A percentile compares a stretch with the other conserved stretches of the same genome.
phyloP scores from a whole-genome alignment of 2,888 invertebrate species.

The Ischnus inquisitorius region DNA sequence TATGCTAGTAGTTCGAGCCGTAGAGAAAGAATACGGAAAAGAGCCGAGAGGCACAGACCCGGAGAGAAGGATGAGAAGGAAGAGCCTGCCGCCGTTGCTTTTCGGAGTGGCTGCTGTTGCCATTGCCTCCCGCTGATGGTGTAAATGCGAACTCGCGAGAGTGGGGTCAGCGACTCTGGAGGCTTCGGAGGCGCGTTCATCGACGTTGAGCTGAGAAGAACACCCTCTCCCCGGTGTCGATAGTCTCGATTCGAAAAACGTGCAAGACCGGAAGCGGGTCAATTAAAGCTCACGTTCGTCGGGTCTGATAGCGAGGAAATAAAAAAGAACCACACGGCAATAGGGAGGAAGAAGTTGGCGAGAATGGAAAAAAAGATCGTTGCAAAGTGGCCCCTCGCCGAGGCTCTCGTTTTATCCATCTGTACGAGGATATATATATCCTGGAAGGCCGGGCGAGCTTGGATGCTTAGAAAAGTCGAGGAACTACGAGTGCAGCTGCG shows the following conservation, averaged over 20 bases:
- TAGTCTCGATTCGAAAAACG: slow-evolving; percentile 56
- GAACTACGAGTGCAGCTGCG: slow-evolving; percentile 3
- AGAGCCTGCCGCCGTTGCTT: slow-evolving; percentile 9
- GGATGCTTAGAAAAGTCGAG: slow-evolving; percentile 4
- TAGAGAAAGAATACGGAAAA: slow-evolving; percentile 50
- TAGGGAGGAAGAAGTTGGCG: background rate
- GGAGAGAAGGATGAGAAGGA: slow-evolving; percentile 32
- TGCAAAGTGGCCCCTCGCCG: slow-evolving; percentile 19
- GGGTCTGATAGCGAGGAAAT: slow-evolving; percentile 14
- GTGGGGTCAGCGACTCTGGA: slow-evolving; percentile 21
- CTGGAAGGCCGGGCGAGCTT: background rate
- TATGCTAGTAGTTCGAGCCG: slow-evolving; percentile 16
- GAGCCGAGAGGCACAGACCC: slow-evolving; percentile 27
- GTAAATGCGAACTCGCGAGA: slow-evolving; percentile 36
- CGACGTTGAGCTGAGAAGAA: slow-evolving; percentile 14
- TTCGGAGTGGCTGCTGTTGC: slow-evolving; percentile 30
- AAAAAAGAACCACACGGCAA: slow-evolving; percentile 4
- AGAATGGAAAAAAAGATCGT: slow-evolving; percentile 3
- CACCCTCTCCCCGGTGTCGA: slow-evolving; percentile 23
- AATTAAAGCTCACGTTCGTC: slow-evolving; percentile 77
- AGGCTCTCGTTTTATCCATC: background rate
- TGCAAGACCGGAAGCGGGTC: slow-evolving; percentile 75
- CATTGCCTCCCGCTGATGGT: slow-evolving; percentile 1
- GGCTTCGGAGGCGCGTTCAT: slow-evolving; percentile 1
- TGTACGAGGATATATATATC: background rate